These are phyloP conservation scores for Lacanobia oleracea DNA, from an alignment of 2,888 invertebrate species.

Conservation along the genomic window DNA sequence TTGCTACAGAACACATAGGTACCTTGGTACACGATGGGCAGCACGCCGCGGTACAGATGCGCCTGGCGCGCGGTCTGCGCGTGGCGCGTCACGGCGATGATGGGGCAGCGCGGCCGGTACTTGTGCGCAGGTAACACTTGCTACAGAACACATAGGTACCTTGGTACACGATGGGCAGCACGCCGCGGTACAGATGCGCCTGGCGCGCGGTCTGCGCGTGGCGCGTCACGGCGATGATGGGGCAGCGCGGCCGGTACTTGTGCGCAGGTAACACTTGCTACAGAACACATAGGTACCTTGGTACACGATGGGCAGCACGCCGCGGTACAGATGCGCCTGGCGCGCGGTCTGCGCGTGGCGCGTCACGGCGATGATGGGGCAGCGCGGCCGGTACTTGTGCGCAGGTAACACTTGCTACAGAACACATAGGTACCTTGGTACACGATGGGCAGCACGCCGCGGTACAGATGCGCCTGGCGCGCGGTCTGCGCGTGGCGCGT, in stretches of 20 bases:
- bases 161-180: constrained; percentile 93
- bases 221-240: constrained; percentile 91
- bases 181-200: constrained; percentile 97
- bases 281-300: constrained; percentile 60
- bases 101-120: constrained; percentile 95
- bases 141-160: constrained; percentile 58
- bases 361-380: constrained; percentile 97
- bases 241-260: constrained; percentile 97
- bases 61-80: constrained; percentile 97
- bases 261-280: constrained; percentile 94
- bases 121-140: constrained; percentile 95
- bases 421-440: constrained; percentile 61
- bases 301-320: constrained; percentile 94
- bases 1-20: constrained; percentile 57
- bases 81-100: constrained; percentile 92
- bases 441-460: constrained; percentile 96
- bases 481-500: constrained; percentile 94
- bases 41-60: constrained; percentile 97
- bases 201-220: constrained; percentile 96
- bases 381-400: constrained; percentile 97
- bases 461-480: constrained; percentile 97
- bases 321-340: constrained; percentile 97
- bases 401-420: constrained; percentile 92
- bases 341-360: constrained; percentile 95
- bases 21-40: constrained; percentile 92